Evolutionary conservation across 2,888 invertebrate species (phyloP).

Genomic region (Parapristionchus giblindavisi): DNA sequence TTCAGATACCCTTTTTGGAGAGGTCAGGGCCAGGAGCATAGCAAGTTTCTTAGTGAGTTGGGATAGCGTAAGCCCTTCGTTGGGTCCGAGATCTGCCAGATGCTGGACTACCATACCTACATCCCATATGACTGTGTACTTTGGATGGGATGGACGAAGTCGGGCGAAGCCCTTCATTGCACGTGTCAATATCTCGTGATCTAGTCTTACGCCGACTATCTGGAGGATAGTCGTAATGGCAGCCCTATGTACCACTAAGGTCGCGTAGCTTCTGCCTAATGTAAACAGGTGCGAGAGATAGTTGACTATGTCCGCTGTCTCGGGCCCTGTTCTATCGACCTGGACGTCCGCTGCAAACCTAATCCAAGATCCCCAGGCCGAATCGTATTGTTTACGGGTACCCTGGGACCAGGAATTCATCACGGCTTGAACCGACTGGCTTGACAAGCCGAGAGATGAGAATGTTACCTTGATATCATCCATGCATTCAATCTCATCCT

Average conservation of each 20-base stretch:
- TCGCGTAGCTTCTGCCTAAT: not conserved
- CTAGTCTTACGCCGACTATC: too few species aligned
- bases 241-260: too few species aligned
- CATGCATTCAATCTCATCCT: not conserved
- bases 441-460: not conserved
- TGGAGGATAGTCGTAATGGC: too few species aligned
- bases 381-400: constrained; percentile 5
- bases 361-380: not conserved
- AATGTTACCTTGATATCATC: too few species aligned
- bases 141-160: not conserved
- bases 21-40: constrained; percentile 7
- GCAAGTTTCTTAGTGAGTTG: too few species aligned
- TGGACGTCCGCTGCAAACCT: too few species aligned
- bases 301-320: not conserved
- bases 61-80: not conserved
- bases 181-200: not conserved
- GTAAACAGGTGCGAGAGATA: not conserved
- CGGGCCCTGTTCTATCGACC: not conserved
- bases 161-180: constrained; percentile 1
- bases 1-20: constrained; percentile 14
- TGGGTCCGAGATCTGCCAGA: not conserved
- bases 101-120: not conserved
- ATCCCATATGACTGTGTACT: not conserved
- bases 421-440: not conserved
- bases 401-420: not conserved